Evolutionary conservation across 2,888 invertebrate genomes (phyloP), one percentile per base, ranked within the genome.

Genomic region (Iselma pallidipennis): DNA sequence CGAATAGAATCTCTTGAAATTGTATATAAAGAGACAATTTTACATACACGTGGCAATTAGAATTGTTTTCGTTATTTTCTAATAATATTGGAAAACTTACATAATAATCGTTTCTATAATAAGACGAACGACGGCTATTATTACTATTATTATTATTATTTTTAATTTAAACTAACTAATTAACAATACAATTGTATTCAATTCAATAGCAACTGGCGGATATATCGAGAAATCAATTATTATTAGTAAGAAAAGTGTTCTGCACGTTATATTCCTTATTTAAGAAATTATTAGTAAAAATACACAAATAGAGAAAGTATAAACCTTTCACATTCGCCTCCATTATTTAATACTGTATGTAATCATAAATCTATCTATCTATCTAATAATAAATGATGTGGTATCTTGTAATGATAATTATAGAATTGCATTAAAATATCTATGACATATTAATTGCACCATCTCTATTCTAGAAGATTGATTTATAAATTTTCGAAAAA

Each of bases 281-380:
- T 19, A 19, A 42, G 9, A 3, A 19, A 19, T 45, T 45, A 45
- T 45, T 45, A 45, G 45, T 23, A 9, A 45, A 45, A 45, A 45
- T 45, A 28, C 28, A 45, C 21, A 45, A 45, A 45, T 45, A 45
- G 45, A 45, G 45, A 45, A 45, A 45, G 45, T 45, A n/a, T 45
- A 6, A 42, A n/a, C 45, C 45, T 45, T 45, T 45, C 45, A 45
- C 45, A 45, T 45, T 45, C 23, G 23, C 12, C 12, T 21, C 19
- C n/a, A 23, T 23, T 21, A 23, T 9, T 12, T 23, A 23, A 23
- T 45, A 45, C 23, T 45, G 21, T 21, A 29, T 33, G 28, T 37
- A 37, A 28, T n/a, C n/a, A n/a, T n/a, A n/a, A n/a, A n/a, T n/a
- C n/a, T n/a, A n/a, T n/a, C n/a, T n/a, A n/a, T n/a, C n/a, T n/a